These are phyloP conservation scores for Phanerotoma sp. DNA, from an alignment of 2,888 invertebrate genomes.

Conservation along the genomic window DNA sequence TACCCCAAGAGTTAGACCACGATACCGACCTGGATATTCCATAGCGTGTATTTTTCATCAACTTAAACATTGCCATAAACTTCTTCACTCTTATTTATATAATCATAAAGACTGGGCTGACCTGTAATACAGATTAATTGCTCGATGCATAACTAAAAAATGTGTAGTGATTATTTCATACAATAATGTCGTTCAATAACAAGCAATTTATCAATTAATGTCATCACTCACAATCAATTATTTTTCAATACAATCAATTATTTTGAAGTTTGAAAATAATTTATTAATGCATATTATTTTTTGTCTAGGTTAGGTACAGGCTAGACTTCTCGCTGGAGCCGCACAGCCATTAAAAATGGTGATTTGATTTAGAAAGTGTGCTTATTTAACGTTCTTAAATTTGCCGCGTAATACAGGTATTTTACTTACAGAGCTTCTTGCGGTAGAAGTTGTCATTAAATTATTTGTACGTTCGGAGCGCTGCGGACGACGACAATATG, in stretches of 20 bases:
- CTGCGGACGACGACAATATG: too few relatives aligned
- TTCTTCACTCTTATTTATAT: slow-evolving; percentile 34
- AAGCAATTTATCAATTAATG: not conserved
- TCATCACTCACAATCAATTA: slow-evolving; percentile 19
- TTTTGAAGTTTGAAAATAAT: slow-evolving; percentile 16
- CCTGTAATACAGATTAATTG: not conserved
- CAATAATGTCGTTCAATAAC: not conserved
- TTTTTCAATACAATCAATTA: slow-evolving; percentile 22
- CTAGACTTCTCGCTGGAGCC: slow-evolving; percentile 17
- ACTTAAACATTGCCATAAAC: slow-evolving; percentile 34
- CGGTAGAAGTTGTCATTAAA: too few relatives aligned
- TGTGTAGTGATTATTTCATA: not conserved
- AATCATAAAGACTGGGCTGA: slow-evolving; percentile 24
- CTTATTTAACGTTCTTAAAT: too few relatives aligned
- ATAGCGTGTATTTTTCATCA: slow-evolving; percentile 32
- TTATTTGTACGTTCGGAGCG: too few relatives aligned
- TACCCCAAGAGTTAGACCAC: slow-evolving; percentile 28
- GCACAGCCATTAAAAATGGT: not conserved
- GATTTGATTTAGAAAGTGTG: not conserved
- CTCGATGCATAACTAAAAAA: not conserved
- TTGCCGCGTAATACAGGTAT: too few relatives aligned
- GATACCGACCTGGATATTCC: slow-evolving; percentile 25
- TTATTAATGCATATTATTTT: slow-evolving; percentile 36
- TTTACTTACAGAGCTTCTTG: too few relatives aligned
- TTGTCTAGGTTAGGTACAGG: slow-evolving; percentile 37